Evolutionary conservation across 2,888 invertebrate species (phyloP).

Genomic region (Meganola albula): DNA sequence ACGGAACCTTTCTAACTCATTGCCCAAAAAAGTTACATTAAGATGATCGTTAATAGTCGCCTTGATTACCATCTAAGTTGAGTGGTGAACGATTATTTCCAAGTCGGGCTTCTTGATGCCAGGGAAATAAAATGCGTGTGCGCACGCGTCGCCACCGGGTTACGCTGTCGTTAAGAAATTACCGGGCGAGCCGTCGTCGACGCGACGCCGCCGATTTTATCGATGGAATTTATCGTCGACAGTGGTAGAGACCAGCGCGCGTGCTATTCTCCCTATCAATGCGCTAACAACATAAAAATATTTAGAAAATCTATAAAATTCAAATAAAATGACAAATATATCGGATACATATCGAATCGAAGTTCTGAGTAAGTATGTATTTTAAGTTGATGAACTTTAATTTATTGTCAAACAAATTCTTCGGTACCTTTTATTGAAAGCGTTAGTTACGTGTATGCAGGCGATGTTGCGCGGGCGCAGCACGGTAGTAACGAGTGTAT

Average conservation of each 20-base stretch:
- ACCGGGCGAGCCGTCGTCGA: conserved; percentile 64
- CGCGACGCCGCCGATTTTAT: conserved; percentile 75
- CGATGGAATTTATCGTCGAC: conserved; percentile 76
- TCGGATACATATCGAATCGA: too few relatives aligned
- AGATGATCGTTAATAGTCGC: conserved; percentile 68
- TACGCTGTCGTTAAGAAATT: conserved; percentile 77
- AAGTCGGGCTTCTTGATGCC: conserved; percentile 66
- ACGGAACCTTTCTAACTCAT: conserved; percentile 51
- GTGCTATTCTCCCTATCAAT: conserved; percentile 46
- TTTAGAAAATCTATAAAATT: conserved; percentile 40
- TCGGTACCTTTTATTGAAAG: conserved; percentile 45
- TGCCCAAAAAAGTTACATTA: conserved; percentile 67
- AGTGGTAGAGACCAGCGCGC: conserved; percentile 58
- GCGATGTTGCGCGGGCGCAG: conserved; percentile 43
- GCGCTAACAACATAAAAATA: conserved; percentile 26
- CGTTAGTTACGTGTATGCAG: conserved; percentile 46
- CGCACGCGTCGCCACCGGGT: conserved; percentile 76
- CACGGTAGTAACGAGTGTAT: conserved; percentile 77
- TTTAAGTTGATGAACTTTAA: too few relatives aligned
- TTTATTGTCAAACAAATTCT: conserved; percentile 53
- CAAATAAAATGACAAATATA: too few relatives aligned
- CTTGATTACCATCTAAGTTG: conserved; percentile 75
- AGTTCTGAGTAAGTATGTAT: too few relatives aligned
- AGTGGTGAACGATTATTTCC: conserved; percentile 74
- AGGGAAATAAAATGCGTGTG: conserved; percentile 71